Base-by-base conservation (phyloP, 2,888 invertebrate genomes). In the Drosophila setosimentum region DNA sequence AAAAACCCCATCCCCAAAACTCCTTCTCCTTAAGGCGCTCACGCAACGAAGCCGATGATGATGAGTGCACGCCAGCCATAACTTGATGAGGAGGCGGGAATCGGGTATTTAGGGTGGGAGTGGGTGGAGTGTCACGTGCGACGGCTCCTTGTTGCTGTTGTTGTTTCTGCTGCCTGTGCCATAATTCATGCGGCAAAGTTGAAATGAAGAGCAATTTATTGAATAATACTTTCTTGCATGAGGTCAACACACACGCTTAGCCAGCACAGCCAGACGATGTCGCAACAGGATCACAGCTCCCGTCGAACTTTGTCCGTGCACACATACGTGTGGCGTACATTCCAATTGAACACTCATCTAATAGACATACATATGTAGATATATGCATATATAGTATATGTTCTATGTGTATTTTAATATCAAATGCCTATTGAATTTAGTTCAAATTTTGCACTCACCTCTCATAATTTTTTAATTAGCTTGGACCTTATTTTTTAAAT, bases 141-240 rank as follows among this genome's bases (percentile, higher is more conserved):
- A 62, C 45, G 66, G 60, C 58, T 68, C 42, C 68, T 60, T 71
- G 61, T 60, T 64, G 69, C 29, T 64, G 30, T 50, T 61, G 55
- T 58, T 78, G 60, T 42, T 71, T 51, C 55, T 54, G 58, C 40
- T 64, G 57, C 63, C 68, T 85, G 79, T 77, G 65, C 75, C 75
- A 87, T 90, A 86, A 89, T 84, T 89, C 84, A 90, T 88, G 79
- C 79, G 66, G 72, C 82, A 73, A 66, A 78, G 74, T 77, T 77
- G 83, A 75, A 79, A 80, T 79, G 83, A 81, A 76, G 77, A 82
- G 81, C 81, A 90, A 89, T 89, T 90, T 90, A 89, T 89, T 89
- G 82, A 89, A 90, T 85, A 90, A 89, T 87, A 78, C 75, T 68
- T 75, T 78, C 65, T 68, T 59, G 57, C 71, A 71, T 64, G 63